Evolutionary conservation across 2,888 invertebrate species (phyloP).

Genomic region (Limulus polyphemus): DNA sequence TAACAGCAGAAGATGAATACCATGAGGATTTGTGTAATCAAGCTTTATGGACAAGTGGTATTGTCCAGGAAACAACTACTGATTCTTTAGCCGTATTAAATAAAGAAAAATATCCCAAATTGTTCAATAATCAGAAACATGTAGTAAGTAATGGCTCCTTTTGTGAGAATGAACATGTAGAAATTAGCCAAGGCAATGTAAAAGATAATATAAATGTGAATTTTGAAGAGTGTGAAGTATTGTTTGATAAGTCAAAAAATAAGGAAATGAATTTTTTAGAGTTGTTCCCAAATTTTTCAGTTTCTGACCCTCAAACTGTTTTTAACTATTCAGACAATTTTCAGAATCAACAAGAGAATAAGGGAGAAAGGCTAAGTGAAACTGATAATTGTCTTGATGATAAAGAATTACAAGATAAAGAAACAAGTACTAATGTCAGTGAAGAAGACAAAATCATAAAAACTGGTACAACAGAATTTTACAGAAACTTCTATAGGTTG

Average conservation of each 20-base stretch:
- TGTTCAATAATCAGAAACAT: neutral
- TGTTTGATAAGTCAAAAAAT: neutral
- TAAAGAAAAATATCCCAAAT: no score
- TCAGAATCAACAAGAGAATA: neutral
- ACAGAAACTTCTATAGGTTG: conserved; percentile 56
- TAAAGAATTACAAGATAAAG: neutral
- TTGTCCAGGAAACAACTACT: no score
- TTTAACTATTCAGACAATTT: neutral
- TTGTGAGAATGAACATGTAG: no score
- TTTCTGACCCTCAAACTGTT: neutral
- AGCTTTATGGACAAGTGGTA: neutral
- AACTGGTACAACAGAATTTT: conserved; percentile 44
- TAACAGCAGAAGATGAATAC: neutral
- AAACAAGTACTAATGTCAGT: conserved; percentile 13
- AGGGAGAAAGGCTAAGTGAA: neutral
- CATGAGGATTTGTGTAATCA: conserved; percentile 4
- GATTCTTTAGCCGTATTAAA: no score
- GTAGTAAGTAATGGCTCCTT: neutral
- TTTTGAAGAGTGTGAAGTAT: neutral
- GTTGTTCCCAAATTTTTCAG: neutral
- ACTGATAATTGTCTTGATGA: neutral
- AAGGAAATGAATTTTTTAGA: neutral
- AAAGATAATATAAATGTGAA: neutral
- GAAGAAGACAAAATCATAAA: conserved; percentile 3
- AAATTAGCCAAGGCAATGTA: no score